Evolutionary conservation across 1,140 invertebrate genomes (phyloP).

Genomic region (Sinonovacula constricta): DNA sequence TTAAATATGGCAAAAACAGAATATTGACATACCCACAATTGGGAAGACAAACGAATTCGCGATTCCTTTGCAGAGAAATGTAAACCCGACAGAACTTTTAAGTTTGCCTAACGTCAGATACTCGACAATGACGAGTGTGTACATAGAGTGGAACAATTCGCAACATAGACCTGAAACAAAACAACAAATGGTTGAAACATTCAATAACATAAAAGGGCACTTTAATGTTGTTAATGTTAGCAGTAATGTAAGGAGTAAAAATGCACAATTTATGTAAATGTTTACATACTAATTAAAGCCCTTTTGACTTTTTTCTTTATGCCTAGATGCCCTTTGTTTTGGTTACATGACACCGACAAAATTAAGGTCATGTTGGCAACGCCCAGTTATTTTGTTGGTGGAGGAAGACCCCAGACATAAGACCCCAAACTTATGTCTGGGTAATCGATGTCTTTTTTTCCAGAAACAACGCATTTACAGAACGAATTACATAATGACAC

Average conservation of each 20-base stretch:
- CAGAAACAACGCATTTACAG: no score
- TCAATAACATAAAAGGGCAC: neutral
- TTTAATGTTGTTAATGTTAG: neutral
- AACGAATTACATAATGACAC: no score
- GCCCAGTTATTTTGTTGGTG: no score
- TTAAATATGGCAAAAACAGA: no score
- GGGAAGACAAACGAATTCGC: slow-evolving; percentile 16
- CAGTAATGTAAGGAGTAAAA: neutral
- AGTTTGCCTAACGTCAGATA: slow-evolving; percentile 32
- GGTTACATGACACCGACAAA: no score
- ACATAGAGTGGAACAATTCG: slow-evolving; percentile 39
- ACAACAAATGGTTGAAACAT: neutral
- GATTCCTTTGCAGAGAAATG: slow-evolving; percentile 36
- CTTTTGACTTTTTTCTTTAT: no score
- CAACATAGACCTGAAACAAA: slow-evolving; percentile 24
- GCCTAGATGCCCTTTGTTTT: no score
- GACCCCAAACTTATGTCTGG: no score
- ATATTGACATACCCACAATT: slow-evolving; percentile 46
- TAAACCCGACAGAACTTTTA: slow-evolving; percentile 42
- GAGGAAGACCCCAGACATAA: no score
- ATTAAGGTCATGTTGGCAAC: no score
- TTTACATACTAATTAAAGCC: neutral
- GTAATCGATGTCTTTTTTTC: no score
- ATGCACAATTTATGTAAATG: neutral
- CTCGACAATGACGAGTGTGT: slow-evolving; percentile 33